Evolutionary conservation across 2,797 vertebrate genomes (phyloP).

Genomic region (Parambassis ranga): DNA sequence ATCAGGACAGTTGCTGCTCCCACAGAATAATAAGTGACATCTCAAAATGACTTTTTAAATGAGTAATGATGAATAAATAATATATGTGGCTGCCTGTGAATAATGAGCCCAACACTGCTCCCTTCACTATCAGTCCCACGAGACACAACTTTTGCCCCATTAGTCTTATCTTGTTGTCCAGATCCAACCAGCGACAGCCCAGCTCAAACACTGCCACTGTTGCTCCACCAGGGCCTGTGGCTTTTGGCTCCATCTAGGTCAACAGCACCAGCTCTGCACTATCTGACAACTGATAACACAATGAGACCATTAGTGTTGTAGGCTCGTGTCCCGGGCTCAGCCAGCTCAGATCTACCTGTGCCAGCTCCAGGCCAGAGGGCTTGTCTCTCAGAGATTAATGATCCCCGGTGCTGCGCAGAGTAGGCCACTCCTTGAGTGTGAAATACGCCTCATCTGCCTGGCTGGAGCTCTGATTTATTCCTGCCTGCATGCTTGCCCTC

Average conservation of each 20-base stretch:
- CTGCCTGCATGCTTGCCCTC: constrained; percentile 57
- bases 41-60: constrained; percentile 34
- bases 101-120: constrained; percentile 24
- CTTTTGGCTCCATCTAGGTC: constrained; percentile 61
- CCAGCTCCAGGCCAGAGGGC: constrained; percentile 61
- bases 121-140: not conserved
- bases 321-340: constrained; percentile 30
- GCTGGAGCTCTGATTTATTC: constrained; percentile 80
- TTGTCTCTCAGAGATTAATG: constrained; percentile 75
- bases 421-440: constrained; percentile 75
- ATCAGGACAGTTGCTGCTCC: constrained; percentile 22
- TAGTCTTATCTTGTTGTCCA: constrained; percentile 18
- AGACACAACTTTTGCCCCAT: constrained; percentile 10
- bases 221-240: not conserved
- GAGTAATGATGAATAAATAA: constrained; percentile 42
- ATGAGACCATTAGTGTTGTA: constrained; percentile 56
- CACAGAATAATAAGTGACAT: constrained; percentile 31
- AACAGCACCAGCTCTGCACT: constrained; percentile 41
- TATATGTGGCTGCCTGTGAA: constrained; percentile 32
- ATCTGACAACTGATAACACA: constrained; percentile 64
- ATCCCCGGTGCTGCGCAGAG: constrained; percentile 44
- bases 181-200: constrained; percentile 2
- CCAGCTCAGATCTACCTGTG: constrained; percentile 55
- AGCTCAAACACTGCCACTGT: constrained; percentile 25
- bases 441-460: constrained; percentile 79